Percentiles rank a stretch among this genome's conserved stretches.
Conservation (phyloP, 2,113 vertebrate genomes). For the Cephalopterus ornatus region DNA sequence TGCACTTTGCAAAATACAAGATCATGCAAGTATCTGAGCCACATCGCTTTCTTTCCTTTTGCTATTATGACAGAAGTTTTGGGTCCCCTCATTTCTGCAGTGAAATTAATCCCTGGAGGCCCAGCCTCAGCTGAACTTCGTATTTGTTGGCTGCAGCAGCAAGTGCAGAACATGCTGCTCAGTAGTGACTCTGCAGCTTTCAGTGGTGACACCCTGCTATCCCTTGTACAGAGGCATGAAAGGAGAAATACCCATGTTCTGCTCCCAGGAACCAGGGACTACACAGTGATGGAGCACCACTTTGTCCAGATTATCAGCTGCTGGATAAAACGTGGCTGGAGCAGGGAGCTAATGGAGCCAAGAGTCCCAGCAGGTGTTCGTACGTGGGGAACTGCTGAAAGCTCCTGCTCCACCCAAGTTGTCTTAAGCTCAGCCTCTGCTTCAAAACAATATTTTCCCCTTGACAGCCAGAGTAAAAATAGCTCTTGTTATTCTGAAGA, state of each 20-base stretch:
- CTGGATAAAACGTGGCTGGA: background rate
- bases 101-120: background rate
- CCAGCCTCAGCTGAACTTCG: background rate
- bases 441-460: background rate
- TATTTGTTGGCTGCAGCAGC: background rate
- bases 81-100: background rate
- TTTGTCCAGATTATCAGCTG: background rate
- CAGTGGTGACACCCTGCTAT: background rate
- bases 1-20: background rate
- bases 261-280: rapidly evolving
- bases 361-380: background rate
- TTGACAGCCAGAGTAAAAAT: background rate
- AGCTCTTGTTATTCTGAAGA: background rate
- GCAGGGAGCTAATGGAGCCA: background rate
- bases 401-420: background rate
- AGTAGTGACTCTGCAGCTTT: background rate
- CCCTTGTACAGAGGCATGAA: background rate
- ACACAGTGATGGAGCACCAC: background rate
- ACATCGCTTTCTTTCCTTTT: background rate
- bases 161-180: background rate
- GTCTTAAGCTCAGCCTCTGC: background rate
- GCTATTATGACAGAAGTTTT: background rate
- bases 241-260: background rate
- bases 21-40: background rate
- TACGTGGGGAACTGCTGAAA: background rate